Evolutionary conservation across 2,888 invertebrate species (phyloP).

Genomic region (Blastobasis lacticolella): DNA sequence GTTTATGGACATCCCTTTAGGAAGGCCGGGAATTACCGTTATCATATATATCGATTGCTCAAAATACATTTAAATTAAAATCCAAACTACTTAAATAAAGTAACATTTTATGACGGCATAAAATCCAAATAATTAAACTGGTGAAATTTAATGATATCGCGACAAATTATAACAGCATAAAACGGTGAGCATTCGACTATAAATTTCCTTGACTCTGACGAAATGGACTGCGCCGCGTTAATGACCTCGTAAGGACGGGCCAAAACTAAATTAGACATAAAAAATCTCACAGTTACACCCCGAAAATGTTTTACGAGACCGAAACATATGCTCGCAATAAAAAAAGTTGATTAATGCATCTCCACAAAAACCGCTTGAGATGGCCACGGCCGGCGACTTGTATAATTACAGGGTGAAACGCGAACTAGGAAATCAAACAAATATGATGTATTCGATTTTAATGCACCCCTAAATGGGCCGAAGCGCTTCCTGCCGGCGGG

Average conservation of each 20-base stretch:
- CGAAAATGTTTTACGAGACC: constrained; percentile 65
- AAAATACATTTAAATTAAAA: no score
- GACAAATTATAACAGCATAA: constrained; percentile 43
- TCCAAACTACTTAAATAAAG: no score
- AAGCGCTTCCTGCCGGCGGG: constrained; percentile 67
- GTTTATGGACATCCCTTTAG: no score
- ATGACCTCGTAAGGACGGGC: constrained; percentile 58
- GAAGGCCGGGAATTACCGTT: no score
- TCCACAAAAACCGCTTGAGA: constrained; percentile 61
- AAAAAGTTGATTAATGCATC: constrained; percentile 71
- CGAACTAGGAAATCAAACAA: constrained; percentile 75
- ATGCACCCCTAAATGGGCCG: constrained; percentile 73
- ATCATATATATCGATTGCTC: no score
- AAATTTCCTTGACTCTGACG: constrained; percentile 31
- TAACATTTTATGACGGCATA: not conserved
- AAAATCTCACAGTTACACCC: constrained; percentile 48
- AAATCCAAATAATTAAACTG: constrained; percentile 5
- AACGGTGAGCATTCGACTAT: constrained; percentile 36
- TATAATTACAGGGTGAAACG: constrained; percentile 73
- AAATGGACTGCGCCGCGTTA: constrained; percentile 45
- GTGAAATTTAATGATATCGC: constrained; percentile 24
- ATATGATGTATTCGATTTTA: constrained; percentile 76
- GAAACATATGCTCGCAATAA: constrained; percentile 69
- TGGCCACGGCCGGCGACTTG: constrained; percentile 66
- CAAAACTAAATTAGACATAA: constrained; percentile 65